These are phyloP conservation scores for Ciconia stormi DNA, from an alignment of 2,113 vertebrate genomes.

Conservation along the genomic window DNA sequence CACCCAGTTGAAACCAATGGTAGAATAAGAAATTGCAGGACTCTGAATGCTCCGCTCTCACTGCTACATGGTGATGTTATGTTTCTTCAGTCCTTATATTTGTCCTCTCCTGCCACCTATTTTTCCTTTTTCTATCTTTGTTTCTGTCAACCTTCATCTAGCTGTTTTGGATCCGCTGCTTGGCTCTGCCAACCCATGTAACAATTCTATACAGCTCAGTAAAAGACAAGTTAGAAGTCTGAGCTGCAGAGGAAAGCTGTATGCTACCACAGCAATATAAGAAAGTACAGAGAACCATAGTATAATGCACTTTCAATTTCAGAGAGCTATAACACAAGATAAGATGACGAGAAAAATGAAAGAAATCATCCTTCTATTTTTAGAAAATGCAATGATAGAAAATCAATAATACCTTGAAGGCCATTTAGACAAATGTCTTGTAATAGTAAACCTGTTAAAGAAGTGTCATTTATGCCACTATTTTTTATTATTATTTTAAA, in stretches of 20 bases:
- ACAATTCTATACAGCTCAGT: background rate
- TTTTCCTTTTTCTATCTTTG: background rate
- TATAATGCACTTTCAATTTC: slow-evolving; percentile 11
- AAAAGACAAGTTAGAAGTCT: background rate
- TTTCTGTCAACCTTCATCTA: background rate
- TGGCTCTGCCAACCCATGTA: background rate
- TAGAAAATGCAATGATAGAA: slow-evolving; percentile 24
- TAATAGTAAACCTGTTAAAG: slow-evolving; percentile 35
- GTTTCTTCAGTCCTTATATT: background rate
- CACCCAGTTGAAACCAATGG: background rate
- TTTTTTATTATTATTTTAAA: slow-evolving; percentile 19
- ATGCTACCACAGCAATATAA: background rate
- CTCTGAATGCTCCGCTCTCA: background rate
- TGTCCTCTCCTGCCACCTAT: background rate
- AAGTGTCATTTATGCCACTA: background rate
- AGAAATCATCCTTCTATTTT: slow-evolving; percentile 46
- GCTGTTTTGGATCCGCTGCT: background rate
- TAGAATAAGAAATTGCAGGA: background rate
- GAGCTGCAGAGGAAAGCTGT: background rate
- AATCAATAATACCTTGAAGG: slow-evolving; percentile 28
- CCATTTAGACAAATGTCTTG: slow-evolving; percentile 33
- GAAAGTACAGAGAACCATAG: background rate
- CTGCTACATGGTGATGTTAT: background rate
- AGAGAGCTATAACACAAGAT: background rate
- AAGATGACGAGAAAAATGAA: background rate